These are phyloP conservation scores for Rotaria macrura DNA, from an alignment of 2,888 invertebrate species.

Conservation along the genomic window DNA sequence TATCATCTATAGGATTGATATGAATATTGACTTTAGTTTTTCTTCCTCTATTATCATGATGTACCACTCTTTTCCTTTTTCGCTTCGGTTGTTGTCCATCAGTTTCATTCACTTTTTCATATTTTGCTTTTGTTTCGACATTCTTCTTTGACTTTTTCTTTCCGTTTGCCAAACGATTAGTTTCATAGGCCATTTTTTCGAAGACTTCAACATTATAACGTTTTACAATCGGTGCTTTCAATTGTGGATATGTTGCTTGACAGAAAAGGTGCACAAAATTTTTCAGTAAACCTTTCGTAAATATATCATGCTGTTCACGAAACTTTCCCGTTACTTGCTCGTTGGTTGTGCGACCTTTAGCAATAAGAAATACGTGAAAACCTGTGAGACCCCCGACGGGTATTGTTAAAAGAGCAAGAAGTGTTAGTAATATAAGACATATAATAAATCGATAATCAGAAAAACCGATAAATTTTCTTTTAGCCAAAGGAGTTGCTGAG, in stretches of 20 bases:
- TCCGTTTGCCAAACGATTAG: not conserved
- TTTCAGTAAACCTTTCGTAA: not conserved
- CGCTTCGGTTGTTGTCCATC: not conserved
- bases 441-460: slow-evolving; percentile 18
- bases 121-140: not conserved
- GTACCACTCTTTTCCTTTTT: not conserved
- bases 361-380: slow-evolving; percentile 91
- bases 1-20: not conserved
- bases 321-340: slow-evolving; percentile 62
- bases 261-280: not conserved
- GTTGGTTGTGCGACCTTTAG: slow-evolving; percentile 90
- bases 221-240: not conserved
- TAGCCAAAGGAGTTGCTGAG: not conserved
- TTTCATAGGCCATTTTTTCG: not conserved
- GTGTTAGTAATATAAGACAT: slow-evolving; percentile 37
- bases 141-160: not conserved
- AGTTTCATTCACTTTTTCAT: not conserved
- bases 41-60: not conserved
- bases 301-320: slow-evolving; percentile 11
- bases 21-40: not conserved
- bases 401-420: slow-evolving; percentile 71
- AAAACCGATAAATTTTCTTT: not conserved
- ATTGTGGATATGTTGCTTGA: not conserved
- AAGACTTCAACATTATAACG: not conserved
- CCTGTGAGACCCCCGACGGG: slow-evolving; percentile 94